Evolutionary conservation across 2,113 vertebrate genomes (phyloP), one percentile per base, ranked within the genome.

Genomic region (Crotalus viridis): DNA sequence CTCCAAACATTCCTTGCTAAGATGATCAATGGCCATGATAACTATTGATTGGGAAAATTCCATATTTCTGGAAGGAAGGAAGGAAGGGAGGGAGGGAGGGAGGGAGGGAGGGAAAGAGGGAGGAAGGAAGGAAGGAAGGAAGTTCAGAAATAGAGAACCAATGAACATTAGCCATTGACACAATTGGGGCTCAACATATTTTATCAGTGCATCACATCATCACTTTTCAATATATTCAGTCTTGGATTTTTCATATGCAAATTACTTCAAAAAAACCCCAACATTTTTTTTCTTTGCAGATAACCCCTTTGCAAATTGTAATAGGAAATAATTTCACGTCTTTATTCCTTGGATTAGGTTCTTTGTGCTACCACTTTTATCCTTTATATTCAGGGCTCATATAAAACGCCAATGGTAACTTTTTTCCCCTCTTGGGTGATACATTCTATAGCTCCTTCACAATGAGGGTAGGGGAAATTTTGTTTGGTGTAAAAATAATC

Each of bases 251-350:
- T 97, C 88, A 94, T 93, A 89, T 91, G 95, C 86, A 95, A 95
- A 97, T 81, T 93, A 95, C 92, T 55, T 94, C 21, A 0, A 33
- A 96, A 46, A 46, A 46, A 46, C 4, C 46, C 46, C 46, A 57
- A 28, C 48, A 24, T 94, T 1, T 61, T 21, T 21, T 90, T 93
- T 95, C 94, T 93, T 56, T 0, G 0, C 0, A 59, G 91, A 92
- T 92, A 87, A 92, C 92, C 17, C 56, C 93, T 93, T 92, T 94
- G 89, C 21, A 3, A 39, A 96, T 90, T 56, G 43, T 96, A 97
- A 98, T 95, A 87, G 92, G 96, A 97, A 98, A 92, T 97, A 97
- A 95, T 97, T 96, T 96, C 90, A 64, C 94, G 93, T 51, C 90
- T 51, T 89, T 89, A 12, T 94, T 95, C 94, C 94, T 97, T 96